Evolutionary conservation across 2,113 vertebrate genomes (phyloP).

Genomic region (Cichladusa arquata): DNA sequence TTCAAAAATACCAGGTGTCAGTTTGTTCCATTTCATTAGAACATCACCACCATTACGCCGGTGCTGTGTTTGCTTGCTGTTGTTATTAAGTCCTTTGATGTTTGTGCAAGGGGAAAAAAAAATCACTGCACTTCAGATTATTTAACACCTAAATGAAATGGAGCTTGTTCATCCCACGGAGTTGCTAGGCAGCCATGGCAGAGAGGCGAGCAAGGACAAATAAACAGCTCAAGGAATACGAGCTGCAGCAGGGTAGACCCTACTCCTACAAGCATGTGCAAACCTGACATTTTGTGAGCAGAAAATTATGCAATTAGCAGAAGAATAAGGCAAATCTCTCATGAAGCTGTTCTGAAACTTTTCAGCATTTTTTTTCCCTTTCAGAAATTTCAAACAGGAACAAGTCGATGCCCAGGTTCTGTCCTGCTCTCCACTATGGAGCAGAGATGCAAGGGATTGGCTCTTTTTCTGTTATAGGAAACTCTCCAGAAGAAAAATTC

Average conservation of each 20-base stretch:
- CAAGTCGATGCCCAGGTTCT: background rate
- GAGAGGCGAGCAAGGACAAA: background rate
- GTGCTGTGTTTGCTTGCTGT: background rate
- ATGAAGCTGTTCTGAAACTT: background rate
- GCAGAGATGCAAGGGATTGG: background rate
- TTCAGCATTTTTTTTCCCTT: background rate
- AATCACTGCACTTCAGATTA: background rate
- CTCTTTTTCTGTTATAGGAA: background rate
- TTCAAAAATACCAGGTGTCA: background rate
- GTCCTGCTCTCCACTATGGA: background rate
- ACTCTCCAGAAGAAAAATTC: background rate
- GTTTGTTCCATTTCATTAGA: background rate
- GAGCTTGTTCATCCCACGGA: background rate
- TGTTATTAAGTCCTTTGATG: background rate
- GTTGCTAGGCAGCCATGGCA: conserved; percentile 56
- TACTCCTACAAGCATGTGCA: background rate
- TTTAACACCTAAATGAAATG: conserved; percentile 19
- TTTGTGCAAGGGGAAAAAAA: background rate
- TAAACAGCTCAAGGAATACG: background rate
- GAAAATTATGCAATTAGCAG: background rate
- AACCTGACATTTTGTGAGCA: background rate
- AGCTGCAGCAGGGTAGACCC: background rate
- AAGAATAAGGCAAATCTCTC: background rate
- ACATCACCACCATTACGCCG: rapidly evolving
- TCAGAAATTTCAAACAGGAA: background rate